These are phyloP conservation scores for Notarius quadriscutis DNA, from an alignment of 2,113 vertebrate species.

Conservation along the genomic window DNA sequence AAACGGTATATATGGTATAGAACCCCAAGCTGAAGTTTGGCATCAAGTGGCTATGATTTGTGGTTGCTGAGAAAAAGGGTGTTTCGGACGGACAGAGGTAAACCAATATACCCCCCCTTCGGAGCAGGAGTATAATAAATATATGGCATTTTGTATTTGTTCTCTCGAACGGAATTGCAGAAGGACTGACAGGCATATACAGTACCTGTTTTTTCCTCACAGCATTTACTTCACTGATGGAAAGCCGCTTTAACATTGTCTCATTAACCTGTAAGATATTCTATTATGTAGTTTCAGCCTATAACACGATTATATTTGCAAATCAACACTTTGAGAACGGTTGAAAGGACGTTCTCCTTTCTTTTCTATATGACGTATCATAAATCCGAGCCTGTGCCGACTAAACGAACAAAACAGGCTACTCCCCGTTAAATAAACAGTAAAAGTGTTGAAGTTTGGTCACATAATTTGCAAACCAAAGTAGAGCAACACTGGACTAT, in stretches of 20 bases:
- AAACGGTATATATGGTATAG: too few relatives aligned
- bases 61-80: too few relatives aligned
- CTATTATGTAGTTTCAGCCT: too few relatives aligned
- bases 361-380: not conserved
- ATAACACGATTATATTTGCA: not conserved
- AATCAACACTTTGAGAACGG: not conserved
- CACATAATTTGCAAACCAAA: not conserved
- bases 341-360: not conserved
- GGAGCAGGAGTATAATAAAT: too few relatives aligned
- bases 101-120: too few relatives aligned
- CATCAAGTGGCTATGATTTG: too few relatives aligned
- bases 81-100: too few relatives aligned
- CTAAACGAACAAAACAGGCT: constrained; percentile 36
- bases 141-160: not conserved
- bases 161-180: not conserved
- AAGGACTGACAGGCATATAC: not conserved
- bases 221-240: too few relatives aligned
- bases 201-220: not conserved
- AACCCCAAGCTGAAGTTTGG: too few relatives aligned
- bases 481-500: not conserved
- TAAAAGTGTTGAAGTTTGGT: not conserved
- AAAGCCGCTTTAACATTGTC: not conserved
- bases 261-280: constrained; percentile 3
- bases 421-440: constrained; percentile 40
- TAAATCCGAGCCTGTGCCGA: not conserved